Conservation (phyloP, 2,888 invertebrate species). For the Allacma fusca region DNA sequence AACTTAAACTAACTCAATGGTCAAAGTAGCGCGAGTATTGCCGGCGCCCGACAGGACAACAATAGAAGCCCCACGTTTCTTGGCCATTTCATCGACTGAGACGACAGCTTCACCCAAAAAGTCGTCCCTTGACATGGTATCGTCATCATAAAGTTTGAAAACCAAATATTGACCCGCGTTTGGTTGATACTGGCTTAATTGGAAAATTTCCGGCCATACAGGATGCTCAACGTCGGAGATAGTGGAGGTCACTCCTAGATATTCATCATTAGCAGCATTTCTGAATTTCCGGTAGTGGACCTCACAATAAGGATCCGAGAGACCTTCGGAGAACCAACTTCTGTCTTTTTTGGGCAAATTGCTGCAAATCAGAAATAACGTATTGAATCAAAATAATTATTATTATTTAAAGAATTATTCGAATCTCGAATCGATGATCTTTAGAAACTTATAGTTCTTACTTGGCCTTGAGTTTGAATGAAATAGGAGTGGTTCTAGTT, state of each 20-base stretch:
- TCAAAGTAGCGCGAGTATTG: neutral
- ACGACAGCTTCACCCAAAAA: slow-evolving; percentile 15
- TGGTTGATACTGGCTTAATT: slow-evolving; percentile 8
- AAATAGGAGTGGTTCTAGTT: slow-evolving; percentile 13
- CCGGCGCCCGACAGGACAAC: neutral
- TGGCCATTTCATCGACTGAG: slow-evolving; percentile 5
- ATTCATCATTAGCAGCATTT: neutral
- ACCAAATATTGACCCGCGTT: slow-evolving; percentile 25
- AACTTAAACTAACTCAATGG: slow-evolving; percentile 8
- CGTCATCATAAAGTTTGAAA: slow-evolving; percentile 23
- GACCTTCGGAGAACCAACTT: neutral
- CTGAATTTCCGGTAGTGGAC: slow-evolving; percentile 8
- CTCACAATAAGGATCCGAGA: slow-evolving; percentile 20
- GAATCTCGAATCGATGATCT: too few relatives aligned
- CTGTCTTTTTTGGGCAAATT: slow-evolving; percentile 9
- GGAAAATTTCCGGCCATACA: slow-evolving; percentile 17
- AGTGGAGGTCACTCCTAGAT: neutral
- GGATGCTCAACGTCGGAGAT: slow-evolving; percentile 16
- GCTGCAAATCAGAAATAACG: slow-evolving; percentile 8
- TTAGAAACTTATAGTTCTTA: too few relatives aligned
- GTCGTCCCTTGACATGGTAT: slow-evolving; percentile 4
- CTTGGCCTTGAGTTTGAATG: slow-evolving; percentile 19
- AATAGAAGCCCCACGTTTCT: neutral
- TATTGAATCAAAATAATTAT: neutral
- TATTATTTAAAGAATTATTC: too few relatives aligned